Conservation (phyloP, 2,113 vertebrate species). For the Dendrocopos noguchii region DNA sequence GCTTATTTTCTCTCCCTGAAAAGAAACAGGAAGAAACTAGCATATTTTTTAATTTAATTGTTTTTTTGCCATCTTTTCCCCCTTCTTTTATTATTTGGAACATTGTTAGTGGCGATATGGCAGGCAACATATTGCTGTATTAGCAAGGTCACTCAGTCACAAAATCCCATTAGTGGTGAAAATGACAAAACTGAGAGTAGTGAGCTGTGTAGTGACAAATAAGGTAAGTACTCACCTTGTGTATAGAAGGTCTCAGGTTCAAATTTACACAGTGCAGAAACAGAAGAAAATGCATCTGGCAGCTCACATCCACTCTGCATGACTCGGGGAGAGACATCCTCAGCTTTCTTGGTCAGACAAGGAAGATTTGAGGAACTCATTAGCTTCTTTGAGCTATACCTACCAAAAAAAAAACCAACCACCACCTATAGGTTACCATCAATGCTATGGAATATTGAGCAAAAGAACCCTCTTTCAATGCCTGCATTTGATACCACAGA, state of each 20-base stretch:
- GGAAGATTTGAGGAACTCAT: neutral
- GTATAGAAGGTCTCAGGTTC: slow-evolving; percentile 31
- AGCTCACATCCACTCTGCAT: neutral
- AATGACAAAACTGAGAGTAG: slow-evolving; percentile 52
- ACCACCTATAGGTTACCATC: neutral
- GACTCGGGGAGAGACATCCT: neutral
- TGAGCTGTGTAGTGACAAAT: slow-evolving; percentile 57
- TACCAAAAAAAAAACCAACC: neutral
- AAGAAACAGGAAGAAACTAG: slow-evolving; percentile 47
- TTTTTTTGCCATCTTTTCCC: slow-evolving; percentile 16
- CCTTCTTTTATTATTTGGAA: slow-evolving; percentile 10
- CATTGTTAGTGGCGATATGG: slow-evolving; percentile 59
- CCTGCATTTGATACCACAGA: neutral
- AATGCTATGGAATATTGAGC: neutral
- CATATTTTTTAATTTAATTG: neutral
- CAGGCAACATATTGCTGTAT: slow-evolving; percentile 69
- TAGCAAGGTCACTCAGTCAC: slow-evolving; percentile 74
- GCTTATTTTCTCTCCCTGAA: slow-evolving; percentile 31
- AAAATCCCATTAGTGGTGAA: slow-evolving; percentile 74
- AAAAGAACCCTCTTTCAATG: neutral
- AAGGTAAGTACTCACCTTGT: slow-evolving; percentile 45
- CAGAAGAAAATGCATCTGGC: neutral
- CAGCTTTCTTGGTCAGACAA: neutral
- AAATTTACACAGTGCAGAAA: slow-evolving; percentile 29
- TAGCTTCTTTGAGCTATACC: neutral